Evolutionary conservation across 1,140 invertebrate species (phyloP).

Genomic region (Drosophila leontia): DNA sequence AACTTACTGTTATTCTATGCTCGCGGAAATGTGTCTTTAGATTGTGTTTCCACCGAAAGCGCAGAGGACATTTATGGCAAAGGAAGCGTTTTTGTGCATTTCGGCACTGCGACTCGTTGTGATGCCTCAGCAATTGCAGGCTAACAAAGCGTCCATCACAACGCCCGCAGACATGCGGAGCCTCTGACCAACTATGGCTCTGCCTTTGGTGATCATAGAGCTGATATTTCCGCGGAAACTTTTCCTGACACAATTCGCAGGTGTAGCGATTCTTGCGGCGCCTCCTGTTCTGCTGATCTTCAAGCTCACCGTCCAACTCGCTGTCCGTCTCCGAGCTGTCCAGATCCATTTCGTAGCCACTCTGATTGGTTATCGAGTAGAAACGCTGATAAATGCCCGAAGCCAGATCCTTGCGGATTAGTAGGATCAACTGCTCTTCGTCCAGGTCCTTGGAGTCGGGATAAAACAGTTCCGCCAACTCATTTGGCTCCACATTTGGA

Average conservation of each 20-base stretch:
- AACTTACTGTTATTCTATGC: slow-evolving; percentile 64
- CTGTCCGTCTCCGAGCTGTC: slow-evolving; percentile 73
- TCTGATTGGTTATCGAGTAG: slow-evolving; percentile 73
- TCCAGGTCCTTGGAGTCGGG: slow-evolving; percentile 65
- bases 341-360: slow-evolving; percentile 74
- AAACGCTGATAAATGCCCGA: slow-evolving; percentile 67
- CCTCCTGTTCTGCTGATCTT: slow-evolving; percentile 32
- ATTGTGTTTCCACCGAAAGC: slow-evolving; percentile 82
- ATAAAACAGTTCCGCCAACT: slow-evolving; percentile 69
- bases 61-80: slow-evolving; percentile 74
- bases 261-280: slow-evolving; percentile 43
- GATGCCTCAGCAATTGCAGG: slow-evolving; percentile 65
- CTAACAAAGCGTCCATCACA: slow-evolving; percentile 75
- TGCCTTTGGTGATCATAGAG: slow-evolving; percentile 71
- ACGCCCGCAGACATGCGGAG: slow-evolving; percentile 72
- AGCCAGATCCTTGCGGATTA: slow-evolving; percentile 59
- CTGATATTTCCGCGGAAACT: slow-evolving; percentile 84
- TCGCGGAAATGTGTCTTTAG: slow-evolving; percentile 67
- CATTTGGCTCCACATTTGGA: slow-evolving; percentile 41
- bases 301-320: slow-evolving; percentile 48
- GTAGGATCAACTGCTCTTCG: slow-evolving; percentile 50
- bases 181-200: slow-evolving; percentile 70
- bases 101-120: slow-evolving; percentile 74
- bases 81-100: slow-evolving; percentile 74
- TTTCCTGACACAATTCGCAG: slow-evolving; percentile 85